These are phyloP conservation scores for Opisthocomus hoazin DNA, from an alignment of 2,113 vertebrate species.

Conservation along the genomic window DNA sequence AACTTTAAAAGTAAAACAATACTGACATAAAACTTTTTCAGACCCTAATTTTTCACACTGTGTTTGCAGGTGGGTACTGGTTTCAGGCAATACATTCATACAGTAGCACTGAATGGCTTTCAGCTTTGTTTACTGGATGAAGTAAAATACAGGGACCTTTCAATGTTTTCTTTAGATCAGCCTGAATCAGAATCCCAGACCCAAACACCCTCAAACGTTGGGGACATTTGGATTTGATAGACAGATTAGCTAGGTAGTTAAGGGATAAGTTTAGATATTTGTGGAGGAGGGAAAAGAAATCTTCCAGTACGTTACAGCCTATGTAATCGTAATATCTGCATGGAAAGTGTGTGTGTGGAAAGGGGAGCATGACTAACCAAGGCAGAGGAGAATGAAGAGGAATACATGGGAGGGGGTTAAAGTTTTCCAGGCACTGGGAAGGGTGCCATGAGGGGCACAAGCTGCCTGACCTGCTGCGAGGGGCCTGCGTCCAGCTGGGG, in stretches of 20 bases:
- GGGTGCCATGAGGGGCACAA: not conserved
- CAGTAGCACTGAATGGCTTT: not conserved
- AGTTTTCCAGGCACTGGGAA: not conserved
- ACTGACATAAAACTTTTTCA: not conserved
- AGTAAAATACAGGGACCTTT: not conserved
- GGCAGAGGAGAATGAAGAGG: not conserved
- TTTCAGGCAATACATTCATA: not conserved
- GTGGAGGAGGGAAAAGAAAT: constrained; percentile 15
- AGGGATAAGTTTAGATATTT: constrained; percentile 11
- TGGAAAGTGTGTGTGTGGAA: not conserved
- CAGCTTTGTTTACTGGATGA: not conserved
- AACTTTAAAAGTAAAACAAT: not conserved
- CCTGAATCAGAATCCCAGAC: constrained; percentile 7
- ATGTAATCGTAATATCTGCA: not conserved
- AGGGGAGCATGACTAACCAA: not conserved
- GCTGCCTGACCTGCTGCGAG: not conserved
- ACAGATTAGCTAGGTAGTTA: not conserved
- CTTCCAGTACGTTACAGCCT: not conserved
- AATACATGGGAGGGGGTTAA: not conserved
- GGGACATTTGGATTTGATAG: not conserved
- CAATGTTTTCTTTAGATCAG: not conserved
- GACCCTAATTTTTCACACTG: not conserved
- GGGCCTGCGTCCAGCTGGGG: not conserved
- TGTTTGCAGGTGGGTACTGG: not conserved
- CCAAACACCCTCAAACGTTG: not conserved